Evolutionary conservation across 2,888 invertebrate genomes (phyloP).

Genomic region (Tachina grossa): DNA sequence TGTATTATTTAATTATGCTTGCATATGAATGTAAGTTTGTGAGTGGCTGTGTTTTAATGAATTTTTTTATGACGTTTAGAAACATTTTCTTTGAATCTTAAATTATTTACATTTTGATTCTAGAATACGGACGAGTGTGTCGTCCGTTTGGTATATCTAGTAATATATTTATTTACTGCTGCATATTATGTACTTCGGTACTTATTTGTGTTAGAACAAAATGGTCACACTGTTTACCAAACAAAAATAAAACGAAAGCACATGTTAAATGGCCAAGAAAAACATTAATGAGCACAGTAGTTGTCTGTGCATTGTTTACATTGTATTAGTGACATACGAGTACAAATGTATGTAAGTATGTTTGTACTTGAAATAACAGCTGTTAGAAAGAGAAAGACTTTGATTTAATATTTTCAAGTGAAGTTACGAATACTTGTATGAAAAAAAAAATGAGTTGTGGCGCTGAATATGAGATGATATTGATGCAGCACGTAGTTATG

Average conservation of each 20-base stretch:
- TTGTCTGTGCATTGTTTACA: conserved; percentile 16
- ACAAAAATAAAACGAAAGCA: conserved; percentile 22
- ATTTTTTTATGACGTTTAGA: too few relatives aligned
- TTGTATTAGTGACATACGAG: conserved; percentile 1
- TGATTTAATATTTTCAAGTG: conserved; percentile 16
- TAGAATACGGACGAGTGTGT: too few relatives aligned
- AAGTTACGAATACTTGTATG: conserved; percentile 25
- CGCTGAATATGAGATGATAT: conserved; percentile 1
- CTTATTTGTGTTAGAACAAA: neutral
- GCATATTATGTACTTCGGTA: too few relatives aligned
- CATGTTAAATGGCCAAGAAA: conserved; percentile 36
- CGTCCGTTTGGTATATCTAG: too few relatives aligned
- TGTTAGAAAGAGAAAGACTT: conserved; percentile 34
- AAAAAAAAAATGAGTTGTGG: neutral
- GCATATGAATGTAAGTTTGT: too few relatives aligned
- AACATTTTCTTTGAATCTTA: too few relatives aligned
- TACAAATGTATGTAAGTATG: neutral
- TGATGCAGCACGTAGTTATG: neutral
- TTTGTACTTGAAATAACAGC: neutral
- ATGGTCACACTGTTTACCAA: conserved; percentile 7
- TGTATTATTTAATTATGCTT: too few relatives aligned
- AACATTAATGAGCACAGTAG: neutral
- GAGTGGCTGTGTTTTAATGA: too few relatives aligned
- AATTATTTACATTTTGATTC: too few relatives aligned
- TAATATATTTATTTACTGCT: too few relatives aligned